Percentiles rank a stretch among this genome's conserved stretches.
Conservation (phyloP, 2,797 vertebrate genomes). For the Neoniphon sammara region DNA sequence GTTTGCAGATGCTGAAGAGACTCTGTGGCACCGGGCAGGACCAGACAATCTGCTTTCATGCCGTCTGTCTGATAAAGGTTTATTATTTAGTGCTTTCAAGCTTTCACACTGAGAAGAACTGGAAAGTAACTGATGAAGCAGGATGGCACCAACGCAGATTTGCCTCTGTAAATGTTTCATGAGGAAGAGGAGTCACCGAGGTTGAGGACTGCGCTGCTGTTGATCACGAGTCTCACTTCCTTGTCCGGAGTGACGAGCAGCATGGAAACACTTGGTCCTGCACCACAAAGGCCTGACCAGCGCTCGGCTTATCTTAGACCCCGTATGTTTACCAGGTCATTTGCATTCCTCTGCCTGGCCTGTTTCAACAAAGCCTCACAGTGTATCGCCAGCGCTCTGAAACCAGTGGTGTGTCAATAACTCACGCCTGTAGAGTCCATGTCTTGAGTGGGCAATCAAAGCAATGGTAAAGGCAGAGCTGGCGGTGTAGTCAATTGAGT, state of each 20-base stretch:
- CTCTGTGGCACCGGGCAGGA: conserved; percentile 22
- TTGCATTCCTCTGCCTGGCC: conserved; percentile 68
- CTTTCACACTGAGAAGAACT: not conserved
- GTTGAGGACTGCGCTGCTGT: conserved; percentile 1
- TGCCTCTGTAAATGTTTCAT: not conserved
- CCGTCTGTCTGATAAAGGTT: conserved; percentile 1
- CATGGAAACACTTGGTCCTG: conserved; percentile 50
- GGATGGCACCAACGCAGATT: not conserved
- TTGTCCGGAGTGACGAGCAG: conserved; percentile 16
- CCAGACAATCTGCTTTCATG: conserved; percentile 28
- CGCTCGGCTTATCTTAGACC: conserved; percentile 55
- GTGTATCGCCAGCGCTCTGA: conserved; percentile 23
- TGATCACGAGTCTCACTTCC: conserved; percentile 5
- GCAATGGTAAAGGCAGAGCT: conserved; percentile 22
- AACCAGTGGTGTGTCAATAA: conserved; percentile 58
- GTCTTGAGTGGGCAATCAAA: conserved; percentile 55
- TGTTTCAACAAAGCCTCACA: conserved; percentile 60
- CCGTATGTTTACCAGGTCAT: conserved; percentile 59
- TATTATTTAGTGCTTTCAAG: not conserved
- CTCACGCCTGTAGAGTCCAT: conserved; percentile 26
- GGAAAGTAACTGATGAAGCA: not conserved
- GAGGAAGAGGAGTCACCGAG: not conserved
- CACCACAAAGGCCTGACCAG: conserved; percentile 30
- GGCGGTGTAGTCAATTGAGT: conserved; percentile 45
- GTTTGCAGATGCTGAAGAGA: conserved; percentile 57